Evolutionary conservation across 2,888 invertebrate genomes (phyloP), one percentile per base, ranked within the genome.

Genomic region (Kuschelorhynchus macadamiae): DNA sequence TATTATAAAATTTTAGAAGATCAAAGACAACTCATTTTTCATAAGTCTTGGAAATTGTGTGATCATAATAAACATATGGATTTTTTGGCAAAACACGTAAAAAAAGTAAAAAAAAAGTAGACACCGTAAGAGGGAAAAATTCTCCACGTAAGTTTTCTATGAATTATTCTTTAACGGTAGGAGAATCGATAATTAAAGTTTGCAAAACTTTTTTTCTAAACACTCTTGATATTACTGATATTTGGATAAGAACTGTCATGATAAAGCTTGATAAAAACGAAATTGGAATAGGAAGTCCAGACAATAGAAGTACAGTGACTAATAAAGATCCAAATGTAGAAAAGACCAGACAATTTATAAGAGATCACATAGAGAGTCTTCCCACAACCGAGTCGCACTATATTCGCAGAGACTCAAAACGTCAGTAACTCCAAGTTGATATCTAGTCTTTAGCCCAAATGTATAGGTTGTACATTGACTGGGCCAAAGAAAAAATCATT

Each of bases 171-270:
- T 42, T 57, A 44, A 17, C 42, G 44, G n/a, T 57, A 9, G 57
- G 30, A 17, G 57, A 57, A 57, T 32, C 11, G 44, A 57, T 39
- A 2, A 56, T 39, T 42, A 56, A 56, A 56, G 56, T 56, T 9
- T 44, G 56, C 42, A 56, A 56, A 46, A 56, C 56, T 14, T 42
- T 56, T 56, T 56, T 56, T 56, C 42, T 4, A 25, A 55, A 55
- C 55, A 56, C 57, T 12, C 57, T 57, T n/a, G 42, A 21, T 44
- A 57, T 57, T 17, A 57, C 57, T 33, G 57, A 57, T 21, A 57
- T 57, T 44, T 57, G 57, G 57, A 57, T 57, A 42, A 57, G 57
- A 57, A 57, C 57, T 57, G 57, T 57, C 14, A 57, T 57, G 57
- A 14, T 44, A 32, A 57, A 57, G 17, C 32, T 57, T 12, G 57